Conservation (phyloP, 2,113 vertebrate genomes). For the Mesembrinibis cayennensis region DNA sequence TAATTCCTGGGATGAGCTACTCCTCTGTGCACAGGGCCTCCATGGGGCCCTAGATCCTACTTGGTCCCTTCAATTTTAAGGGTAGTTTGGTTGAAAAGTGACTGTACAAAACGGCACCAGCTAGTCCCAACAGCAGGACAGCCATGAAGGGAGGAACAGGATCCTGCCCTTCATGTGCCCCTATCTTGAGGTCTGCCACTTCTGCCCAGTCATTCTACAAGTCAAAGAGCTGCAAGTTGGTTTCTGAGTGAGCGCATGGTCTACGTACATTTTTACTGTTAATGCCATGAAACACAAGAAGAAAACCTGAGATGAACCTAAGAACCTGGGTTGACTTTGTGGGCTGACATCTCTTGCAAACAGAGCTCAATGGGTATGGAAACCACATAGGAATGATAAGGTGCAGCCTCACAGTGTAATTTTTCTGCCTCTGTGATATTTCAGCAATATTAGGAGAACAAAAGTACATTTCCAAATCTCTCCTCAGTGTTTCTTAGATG, state of each 20-base stretch:
- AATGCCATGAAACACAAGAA: neutral
- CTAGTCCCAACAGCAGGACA: neutral
- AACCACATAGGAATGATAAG: neutral
- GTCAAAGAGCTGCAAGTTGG: neutral
- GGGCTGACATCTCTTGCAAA: neutral
- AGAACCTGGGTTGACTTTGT: neutral
- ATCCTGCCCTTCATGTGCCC: neutral
- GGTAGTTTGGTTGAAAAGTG: neutral
- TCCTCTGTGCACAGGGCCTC: neutral
- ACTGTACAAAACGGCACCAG: rapidly evolving
- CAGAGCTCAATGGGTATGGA: rapidly evolving
- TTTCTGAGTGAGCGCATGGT: neutral
- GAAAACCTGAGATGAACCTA: neutral
- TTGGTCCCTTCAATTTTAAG: neutral
- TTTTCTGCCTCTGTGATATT: neutral
- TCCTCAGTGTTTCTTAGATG: neutral
- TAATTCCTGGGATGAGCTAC: neutral
- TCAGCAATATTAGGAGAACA: neutral
- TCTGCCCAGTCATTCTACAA: neutral
- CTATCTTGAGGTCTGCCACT: neutral
- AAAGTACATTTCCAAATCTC: neutral
- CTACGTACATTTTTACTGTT: rapidly evolving
- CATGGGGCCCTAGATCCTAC: neutral
- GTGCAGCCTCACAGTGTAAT: neutral
- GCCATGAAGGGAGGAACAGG: neutral